phyloP scores from a whole-genome alignment of 2,797 vertebrate genomes.

The Acanthurus tractus region DNA sequence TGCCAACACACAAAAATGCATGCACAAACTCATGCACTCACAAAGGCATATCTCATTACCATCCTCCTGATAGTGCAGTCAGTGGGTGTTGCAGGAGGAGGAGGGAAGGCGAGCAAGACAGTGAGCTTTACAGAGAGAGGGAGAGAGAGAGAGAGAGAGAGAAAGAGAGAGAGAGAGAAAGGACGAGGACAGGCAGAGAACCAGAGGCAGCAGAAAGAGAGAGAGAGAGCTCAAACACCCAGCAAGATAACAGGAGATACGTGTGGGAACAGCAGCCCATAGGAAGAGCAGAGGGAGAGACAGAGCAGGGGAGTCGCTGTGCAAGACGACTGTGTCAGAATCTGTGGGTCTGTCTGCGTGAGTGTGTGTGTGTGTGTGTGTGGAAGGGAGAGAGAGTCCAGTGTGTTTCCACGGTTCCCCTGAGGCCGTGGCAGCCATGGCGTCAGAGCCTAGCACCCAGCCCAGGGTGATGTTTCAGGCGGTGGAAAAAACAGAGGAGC shows the following conservation, averaged over 20 bases:
- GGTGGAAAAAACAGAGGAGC: slow-evolving; percentile 86
- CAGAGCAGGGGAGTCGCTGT: slow-evolving; percentile 26
- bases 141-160: slow-evolving; percentile 34
- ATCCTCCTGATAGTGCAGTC: slow-evolving; percentile 80
- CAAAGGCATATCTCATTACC: slow-evolving; percentile 84
- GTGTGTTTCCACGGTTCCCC: slow-evolving; percentile 74
- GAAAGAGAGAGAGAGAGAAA: slow-evolving; percentile 39
- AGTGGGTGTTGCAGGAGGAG: slow-evolving; percentile 81
- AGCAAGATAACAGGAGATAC: slow-evolving; percentile 66
- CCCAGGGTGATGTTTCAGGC: slow-evolving; percentile 92
- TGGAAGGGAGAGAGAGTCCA: slow-evolving; percentile 16
- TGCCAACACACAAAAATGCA: slow-evolving; percentile 1
- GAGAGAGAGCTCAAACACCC: slow-evolving; percentile 64
- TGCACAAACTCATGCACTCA: slow-evolving; percentile 12
- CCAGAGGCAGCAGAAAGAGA: slow-evolving; percentile 41
- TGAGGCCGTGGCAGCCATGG: slow-evolving; percentile 87
- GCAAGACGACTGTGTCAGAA: not conserved
- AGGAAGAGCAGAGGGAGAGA: slow-evolving; percentile 45
- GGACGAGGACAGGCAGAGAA: slow-evolving; percentile 61
- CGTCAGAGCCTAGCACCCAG: slow-evolving; percentile 88
- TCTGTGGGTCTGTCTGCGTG: slow-evolving; percentile 30
- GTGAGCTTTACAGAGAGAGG: slow-evolving; percentile 2
- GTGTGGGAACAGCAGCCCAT: slow-evolving; percentile 54
- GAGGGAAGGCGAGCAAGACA: slow-evolving; percentile 70
- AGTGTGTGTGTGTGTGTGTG: slow-evolving; percentile 35